These are phyloP conservation scores for Aplysina aerophoba DNA, from an alignment of 37 sponge, comb jelly and placozoan species.

Conservation along the genomic window DNA sequence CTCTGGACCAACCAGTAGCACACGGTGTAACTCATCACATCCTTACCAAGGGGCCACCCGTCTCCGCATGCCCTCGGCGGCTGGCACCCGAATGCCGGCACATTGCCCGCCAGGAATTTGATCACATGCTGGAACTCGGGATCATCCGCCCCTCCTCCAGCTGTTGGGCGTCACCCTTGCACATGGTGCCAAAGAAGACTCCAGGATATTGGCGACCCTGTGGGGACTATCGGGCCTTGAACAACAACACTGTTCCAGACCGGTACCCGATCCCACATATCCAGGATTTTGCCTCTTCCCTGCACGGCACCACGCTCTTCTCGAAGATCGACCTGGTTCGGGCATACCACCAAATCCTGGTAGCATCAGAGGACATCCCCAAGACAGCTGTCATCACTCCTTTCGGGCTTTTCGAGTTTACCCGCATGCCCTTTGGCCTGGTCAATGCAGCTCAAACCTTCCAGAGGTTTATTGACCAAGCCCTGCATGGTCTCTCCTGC, in stretches of 20 bases:
- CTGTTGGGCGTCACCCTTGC: conserved; percentile 42
- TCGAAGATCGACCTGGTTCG: conserved; percentile 64
- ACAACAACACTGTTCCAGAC: conserved; percentile 56
- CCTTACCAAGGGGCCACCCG: conserved; percentile 43
- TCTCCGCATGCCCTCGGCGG: conserved; percentile 34
- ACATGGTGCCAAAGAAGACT: conserved; percentile 61
- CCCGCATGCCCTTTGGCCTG: conserved; percentile 51
- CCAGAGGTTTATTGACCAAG: conserved; percentile 53
- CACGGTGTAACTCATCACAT: conserved; percentile 54
- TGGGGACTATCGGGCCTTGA: conserved; percentile 75
- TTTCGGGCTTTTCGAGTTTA: conserved; percentile 63
- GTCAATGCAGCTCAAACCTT: conserved; percentile 58
- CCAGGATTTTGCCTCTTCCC: conserved; percentile 48
- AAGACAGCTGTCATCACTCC: conserved; percentile 60
- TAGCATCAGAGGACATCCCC: conserved; percentile 48
- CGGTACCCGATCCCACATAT: conserved; percentile 70
- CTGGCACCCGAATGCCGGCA: conserved; percentile 39
- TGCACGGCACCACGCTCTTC: conserved; percentile 62
- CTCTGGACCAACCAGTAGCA: neutral
- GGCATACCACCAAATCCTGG: conserved; percentile 59
- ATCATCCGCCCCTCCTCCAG: conserved; percentile 59
- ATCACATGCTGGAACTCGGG: conserved; percentile 52
- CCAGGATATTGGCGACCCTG: conserved; percentile 72
- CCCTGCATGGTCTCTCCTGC: conserved; percentile 39
- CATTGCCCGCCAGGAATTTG: conserved; percentile 37